Evolutionary conservation across 2,888 invertebrate species (phyloP), one percentile per base, ranked within the genome.

Genomic region (Papilio protenor): DNA sequence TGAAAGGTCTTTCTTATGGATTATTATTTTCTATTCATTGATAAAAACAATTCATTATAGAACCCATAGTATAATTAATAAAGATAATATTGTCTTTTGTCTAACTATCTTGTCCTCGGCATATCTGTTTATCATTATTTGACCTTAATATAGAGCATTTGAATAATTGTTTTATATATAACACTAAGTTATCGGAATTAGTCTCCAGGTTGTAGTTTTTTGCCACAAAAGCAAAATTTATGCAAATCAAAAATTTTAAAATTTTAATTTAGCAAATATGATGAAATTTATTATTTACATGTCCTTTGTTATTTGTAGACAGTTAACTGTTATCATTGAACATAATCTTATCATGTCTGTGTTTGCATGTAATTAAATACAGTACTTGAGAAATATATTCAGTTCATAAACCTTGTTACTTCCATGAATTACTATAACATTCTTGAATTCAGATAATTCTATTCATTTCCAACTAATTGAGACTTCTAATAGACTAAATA

Each of bases 1-100:
- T 23, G 55, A 21, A 23, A 23, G 21, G 23, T 12, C 8, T 59
- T 23, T 16, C 5, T 23, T 59, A 23, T n/a, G 27, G 6, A 10
- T 61, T 61, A 61, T 61, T 61, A 14, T 27, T 27, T 27, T 61
- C 14, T 61, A 61, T 61, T 61, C 61, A 61, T 61, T 27, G 27
- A 27, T 27, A 6, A 61, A 27, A 23, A 61, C 61, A 61, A 61
- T 27, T 16, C 16, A 27, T 61, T 23, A 59, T 59, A 16, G 27
- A 61, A 61, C 16, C 59, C 27, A 61, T 61, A 61, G 61, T 27
- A 23, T 23, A 14, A 61, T 27, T 14, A 8, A 1, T 23, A 59
- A 57, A 27, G 12, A 61, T 61, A 27, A 61, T 61, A 61, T 27
- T 61, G 12, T 27, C 23, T 16, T 23, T 23, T 61, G 61, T 61